Conservation (phyloP, 1,140 invertebrate genomes). For the Drosophila ananassae region DNA sequence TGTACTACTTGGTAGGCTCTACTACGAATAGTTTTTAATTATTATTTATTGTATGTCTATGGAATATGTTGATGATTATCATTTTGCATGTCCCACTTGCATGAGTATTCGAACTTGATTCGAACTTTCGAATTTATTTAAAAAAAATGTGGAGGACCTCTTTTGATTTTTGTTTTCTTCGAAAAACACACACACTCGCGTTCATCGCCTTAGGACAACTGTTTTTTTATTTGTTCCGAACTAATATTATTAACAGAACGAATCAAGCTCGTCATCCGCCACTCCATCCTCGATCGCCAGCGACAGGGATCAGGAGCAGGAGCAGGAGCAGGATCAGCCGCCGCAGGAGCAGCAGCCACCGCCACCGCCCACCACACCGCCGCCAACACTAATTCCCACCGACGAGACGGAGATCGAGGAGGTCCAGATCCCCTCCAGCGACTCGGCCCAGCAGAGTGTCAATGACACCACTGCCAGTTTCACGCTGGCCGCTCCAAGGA, state of each 20-base stretch:
- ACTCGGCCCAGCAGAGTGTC: conserved; percentile 11
- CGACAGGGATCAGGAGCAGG: conserved; percentile 21
- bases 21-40: conserved; percentile 20
- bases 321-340: conserved; percentile 25
- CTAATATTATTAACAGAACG: conserved; percentile 84
- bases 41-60: conserved; percentile 21
- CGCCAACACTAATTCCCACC: conserved; percentile 59
- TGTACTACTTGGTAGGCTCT: conserved; percentile 31
- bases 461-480: conserved; percentile 78
- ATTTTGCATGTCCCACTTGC: conserved; percentile 64
- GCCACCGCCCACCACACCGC: conserved; percentile 66
- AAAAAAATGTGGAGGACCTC: not conserved
- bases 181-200: conserved; percentile 26
- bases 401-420: conserved; percentile 68
- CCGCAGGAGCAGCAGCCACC: conserved; percentile 56
- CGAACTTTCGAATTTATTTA: conserved; percentile 46
- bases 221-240: conserved; percentile 77
- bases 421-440: conserved; percentile 14
- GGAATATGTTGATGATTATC: conserved; percentile 55
- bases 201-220: conserved; percentile 51
- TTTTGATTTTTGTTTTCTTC: conserved; percentile 67
- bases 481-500: conserved; percentile 68
- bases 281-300: conserved; percentile 9
- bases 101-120: conserved; percentile 50
- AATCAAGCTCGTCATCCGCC: conserved; percentile 66